phyloP scores from a whole-genome alignment of 2,797 vertebrate species.

The Spinus pinus region DNA sequence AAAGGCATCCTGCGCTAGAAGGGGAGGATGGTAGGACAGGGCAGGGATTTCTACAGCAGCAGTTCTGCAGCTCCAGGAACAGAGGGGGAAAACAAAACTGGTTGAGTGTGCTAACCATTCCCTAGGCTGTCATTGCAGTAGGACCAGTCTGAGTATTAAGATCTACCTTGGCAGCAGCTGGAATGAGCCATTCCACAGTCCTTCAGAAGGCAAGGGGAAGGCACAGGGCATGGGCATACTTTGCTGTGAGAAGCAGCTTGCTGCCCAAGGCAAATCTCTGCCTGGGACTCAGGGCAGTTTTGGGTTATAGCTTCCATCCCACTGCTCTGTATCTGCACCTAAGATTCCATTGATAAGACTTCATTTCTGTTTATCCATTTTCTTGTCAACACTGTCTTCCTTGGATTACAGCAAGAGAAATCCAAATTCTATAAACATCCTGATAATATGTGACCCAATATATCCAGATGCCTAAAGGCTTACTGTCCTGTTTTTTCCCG shows the following conservation, averaged over 20 bases:
- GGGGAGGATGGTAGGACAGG: neutral
- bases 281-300: neutral
- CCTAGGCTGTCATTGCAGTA: neutral
- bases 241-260: neutral
- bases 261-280: neutral
- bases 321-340: neutral
- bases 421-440: neutral
- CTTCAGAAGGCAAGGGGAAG: neutral
- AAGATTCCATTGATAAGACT: neutral
- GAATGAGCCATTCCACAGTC: neutral
- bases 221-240: fast-evolving
- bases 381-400: neutral
- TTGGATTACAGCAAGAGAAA: neutral
- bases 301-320: neutral
- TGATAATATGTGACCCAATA: neutral
- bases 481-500: neutral
- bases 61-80: neutral
- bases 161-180: neutral
- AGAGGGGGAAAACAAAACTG: neutral
- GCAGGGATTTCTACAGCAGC: neutral
- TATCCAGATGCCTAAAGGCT: neutral
- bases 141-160: neutral
- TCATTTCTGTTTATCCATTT: neutral
- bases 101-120: neutral
- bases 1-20: neutral